Evolutionary conservation across 2,797 vertebrate species (phyloP), one percentile per base, ranked within the genome.

Genomic region (Hirundo rustica): DNA sequence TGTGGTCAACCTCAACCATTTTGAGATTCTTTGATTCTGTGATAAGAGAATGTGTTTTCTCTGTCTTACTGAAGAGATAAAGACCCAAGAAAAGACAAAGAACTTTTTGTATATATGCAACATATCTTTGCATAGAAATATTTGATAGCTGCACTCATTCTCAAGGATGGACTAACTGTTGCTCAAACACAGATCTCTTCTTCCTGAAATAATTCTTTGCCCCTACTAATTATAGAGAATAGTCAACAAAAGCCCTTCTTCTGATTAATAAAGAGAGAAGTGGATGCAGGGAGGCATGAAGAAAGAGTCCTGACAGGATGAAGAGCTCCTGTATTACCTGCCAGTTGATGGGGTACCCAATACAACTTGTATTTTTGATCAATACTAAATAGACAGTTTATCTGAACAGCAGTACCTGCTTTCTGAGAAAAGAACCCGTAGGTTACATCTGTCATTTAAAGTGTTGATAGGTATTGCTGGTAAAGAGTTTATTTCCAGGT

Each of bases 281-380:
- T 6, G 5, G 27, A 54, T 68, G 53, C 42, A 50, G 21, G n/a
- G 19, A 54, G 19, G 51, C 11, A 54, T 27, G 6, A 29, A 16
- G 23, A 58, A 77, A 51, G 17, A 79, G 15, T 7, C 18, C 22
- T 29, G 16, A 45, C 1, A 23, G 22, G 5, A 5, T 0, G 0
- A 61, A 13, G 5, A 70, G 5, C 3, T 7, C 9, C 15, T 42
- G 13, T 45, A 21, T 38, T 72, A 6, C 16, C 11, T 36, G 25
- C 4, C 29, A 7, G 9, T 16, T 73, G 11, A 38, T 23, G 8
- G 9, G 3, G 1, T 23, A 16, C 5, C 38, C 16, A 55, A 36
- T 23, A 44, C 2, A 19, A 82, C 3, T 19, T 27, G 2, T 18
- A 16, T 64, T 90, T 64, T 55, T 77, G 48, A 74, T 22, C 3